Evolutionary conservation across 2,888 invertebrate species (phyloP), one percentile per base, ranked within the genome.

Genomic region (Congeria kusceri): DNA sequence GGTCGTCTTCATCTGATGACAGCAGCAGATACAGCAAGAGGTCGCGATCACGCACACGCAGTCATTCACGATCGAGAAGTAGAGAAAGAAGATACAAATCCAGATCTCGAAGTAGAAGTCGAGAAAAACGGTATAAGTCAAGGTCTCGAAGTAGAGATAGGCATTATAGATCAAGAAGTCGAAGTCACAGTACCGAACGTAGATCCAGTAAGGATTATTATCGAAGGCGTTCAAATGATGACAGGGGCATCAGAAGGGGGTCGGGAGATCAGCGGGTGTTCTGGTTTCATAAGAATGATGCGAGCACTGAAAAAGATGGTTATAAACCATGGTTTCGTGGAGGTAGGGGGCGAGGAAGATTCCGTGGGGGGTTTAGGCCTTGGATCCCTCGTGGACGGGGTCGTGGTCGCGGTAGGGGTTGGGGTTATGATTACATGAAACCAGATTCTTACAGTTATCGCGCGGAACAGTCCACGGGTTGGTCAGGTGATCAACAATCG

Each of bases 271-370:
- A 79, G 23, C 61, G 32, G 28, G 74, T 67, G 1, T 71, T 70
- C 25, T 78, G 69, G 78, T 78, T 78, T 49, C 78, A 78, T 29
- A 72, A 56, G 25, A 57, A 78, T 49, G 61, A 57, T 27, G 27
- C 28, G 1, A 20, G 53, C n/a, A 18, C 13, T 53, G 18, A 53
- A 9, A 44, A 70, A 62, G 63, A 61, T 66, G 0, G 67, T 61
- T 58, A 39, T 32, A 28, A 61, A 25, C 5, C 25, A n/a, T 7
- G 56, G 15, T 39, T 23, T 56, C 20, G 46, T 27, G 46, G 32
- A 20, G 29, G 39, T 29, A 63, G 58, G n/a, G 9, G 58, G 3
- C 13, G 44, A 59, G 23, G 44, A 15, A 15, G 44, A 23, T 39
- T 39, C 39, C 39, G 39, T 39, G 39, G 39, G 39, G 39, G 39